Percentiles rank a stretch among this genome's conserved stretches.
phyloP scores from a whole-genome alignment of 2,888 invertebrate genomes.

The Ametastegia equiseti region DNA sequence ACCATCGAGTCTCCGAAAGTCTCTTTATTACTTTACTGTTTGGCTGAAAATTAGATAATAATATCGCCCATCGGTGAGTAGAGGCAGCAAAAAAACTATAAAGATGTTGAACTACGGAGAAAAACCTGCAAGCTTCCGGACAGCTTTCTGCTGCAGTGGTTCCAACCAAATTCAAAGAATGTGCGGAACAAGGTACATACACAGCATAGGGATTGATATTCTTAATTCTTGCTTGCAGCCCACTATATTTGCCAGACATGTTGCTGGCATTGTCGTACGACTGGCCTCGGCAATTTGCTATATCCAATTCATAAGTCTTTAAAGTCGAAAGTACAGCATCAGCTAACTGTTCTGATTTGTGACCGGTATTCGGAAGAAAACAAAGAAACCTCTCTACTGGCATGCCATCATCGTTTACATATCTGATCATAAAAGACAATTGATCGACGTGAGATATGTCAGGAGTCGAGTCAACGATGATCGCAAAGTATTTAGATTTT shows the following conservation, averaged over 20 bases:
- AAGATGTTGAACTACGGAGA: slow-evolving; percentile 51
- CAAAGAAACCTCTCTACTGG: slow-evolving; percentile 20
- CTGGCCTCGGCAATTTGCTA: slow-evolving; percentile 41
- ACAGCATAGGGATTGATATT: slow-evolving; percentile 47
- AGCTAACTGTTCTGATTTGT: slow-evolving; percentile 20
- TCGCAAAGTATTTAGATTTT: slow-evolving; percentile 7
- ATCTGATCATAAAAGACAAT: background rate
- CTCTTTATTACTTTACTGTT: slow-evolving; percentile 32
- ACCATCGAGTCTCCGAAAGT: slow-evolving; percentile 50
- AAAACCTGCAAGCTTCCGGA: slow-evolving; percentile 50
- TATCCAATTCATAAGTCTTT: slow-evolving; percentile 33
- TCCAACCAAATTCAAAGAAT: slow-evolving; percentile 54
- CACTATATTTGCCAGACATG: slow-evolving; percentile 53
- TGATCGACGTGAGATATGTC: background rate
- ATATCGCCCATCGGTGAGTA: slow-evolving; percentile 51
- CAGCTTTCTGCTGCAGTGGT: slow-evolving; percentile 53
- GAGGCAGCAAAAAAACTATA: slow-evolving; percentile 52
- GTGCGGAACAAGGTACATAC: slow-evolving; percentile 55
- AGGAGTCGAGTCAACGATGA: slow-evolving; percentile 18
- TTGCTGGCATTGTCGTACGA: slow-evolving; percentile 52
- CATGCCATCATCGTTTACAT: slow-evolving; percentile 2
- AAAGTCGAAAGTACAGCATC: slow-evolving; percentile 43
- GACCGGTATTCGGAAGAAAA: slow-evolving; percentile 4
- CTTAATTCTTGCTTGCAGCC: slow-evolving; percentile 52
- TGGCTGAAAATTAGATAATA: background rate